Evolutionary conservation across 2,888 invertebrate species (phyloP), one percentile per base, ranked within the genome.

Genomic region (Spisula subtruncata): DNA sequence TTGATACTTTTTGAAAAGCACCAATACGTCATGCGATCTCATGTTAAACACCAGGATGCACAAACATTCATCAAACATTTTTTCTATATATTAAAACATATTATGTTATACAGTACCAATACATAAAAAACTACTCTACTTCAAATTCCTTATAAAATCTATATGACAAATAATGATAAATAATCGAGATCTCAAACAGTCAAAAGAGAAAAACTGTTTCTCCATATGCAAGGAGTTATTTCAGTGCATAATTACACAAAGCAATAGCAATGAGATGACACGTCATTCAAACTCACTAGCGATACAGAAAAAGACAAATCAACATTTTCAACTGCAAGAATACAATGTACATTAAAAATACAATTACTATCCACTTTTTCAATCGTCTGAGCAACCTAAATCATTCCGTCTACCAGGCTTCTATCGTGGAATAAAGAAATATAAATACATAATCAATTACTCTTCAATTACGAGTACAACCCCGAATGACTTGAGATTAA

Each of bases 241-340:
- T 66, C 60, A 66, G 25, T 25, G 25, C 35, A 32, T 6, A 41
- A 41, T 41, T 5, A 35, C 18, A 18, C 32, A 75, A 75, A 16
- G 35, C 10, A 35, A 18, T 32, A 32, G 35, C 12, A 75, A 5
- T 75, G 14, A 0, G 35, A 2, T 14, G 75, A 32, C 32, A 32
- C 75, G 75, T 75, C 75, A 75, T 75, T 75, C 75, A 75, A 66
- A 75, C 75, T 75, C 35, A 8, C 16, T 6, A 71, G 5, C 32
- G 1, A 18, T 75, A 75, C 35, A 75, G 32, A 32, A 14, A 75
- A 6, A 32, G 2, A 4, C 75, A 2, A 66, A 25, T 12, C 60
- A n/a, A n/a, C n/a, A n/a, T n/a, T n/a, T n/a, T n/a, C 60, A 2
- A 41, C 60, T 66, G 5, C 25, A 10, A 66, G 25, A 25, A 66